A percentile compares a stretch with the other conserved stretches of the same genome.
phyloP scores from a whole-genome alignment of 2,888 invertebrate genomes.

The Trissonchulus latispiculum region DNA sequence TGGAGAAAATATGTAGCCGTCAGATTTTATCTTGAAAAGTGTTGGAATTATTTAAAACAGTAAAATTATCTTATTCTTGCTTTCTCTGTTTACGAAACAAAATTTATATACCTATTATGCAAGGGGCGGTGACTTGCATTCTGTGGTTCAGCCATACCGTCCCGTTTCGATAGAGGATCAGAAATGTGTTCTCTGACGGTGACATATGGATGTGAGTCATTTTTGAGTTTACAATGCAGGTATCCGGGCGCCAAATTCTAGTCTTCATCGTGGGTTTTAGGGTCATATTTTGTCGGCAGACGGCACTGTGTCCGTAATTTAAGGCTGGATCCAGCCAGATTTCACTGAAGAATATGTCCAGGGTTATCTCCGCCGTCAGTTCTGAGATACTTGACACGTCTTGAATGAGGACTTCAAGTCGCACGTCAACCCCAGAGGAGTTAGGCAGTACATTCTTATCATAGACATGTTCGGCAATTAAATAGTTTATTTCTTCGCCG shows the following conservation, averaged over 20 bases:
- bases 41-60: too few relatives aligned
- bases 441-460: constrained; percentile 12
- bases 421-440: constrained; percentile 40
- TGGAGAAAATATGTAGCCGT: too few relatives aligned
- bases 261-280: constrained; percentile 40
- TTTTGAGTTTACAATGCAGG: constrained; percentile 39
- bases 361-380: constrained; percentile 40
- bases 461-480: not conserved
- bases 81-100: too few relatives aligned
- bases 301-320: constrained; percentile 33
- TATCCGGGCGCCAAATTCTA: constrained; percentile 42
- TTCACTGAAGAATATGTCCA: constrained; percentile 40
- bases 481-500: not conserved
- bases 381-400: constrained; percentile 41
- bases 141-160: constrained; percentile 39
- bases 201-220: constrained; percentile 36
- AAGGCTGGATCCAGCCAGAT: constrained; percentile 20
- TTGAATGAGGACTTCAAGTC: constrained; percentile 42
- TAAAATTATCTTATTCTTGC: too few relatives aligned
- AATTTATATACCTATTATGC: too few relatives aligned
- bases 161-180: constrained; percentile 42
- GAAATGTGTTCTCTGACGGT: constrained; percentile 43
- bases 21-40: too few relatives aligned
- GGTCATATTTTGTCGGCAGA: constrained; percentile 43
- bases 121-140: constrained; percentile 14